Conservation (phyloP, 2,797 vertebrate species). For the Crypturellus tataupa region DNA sequence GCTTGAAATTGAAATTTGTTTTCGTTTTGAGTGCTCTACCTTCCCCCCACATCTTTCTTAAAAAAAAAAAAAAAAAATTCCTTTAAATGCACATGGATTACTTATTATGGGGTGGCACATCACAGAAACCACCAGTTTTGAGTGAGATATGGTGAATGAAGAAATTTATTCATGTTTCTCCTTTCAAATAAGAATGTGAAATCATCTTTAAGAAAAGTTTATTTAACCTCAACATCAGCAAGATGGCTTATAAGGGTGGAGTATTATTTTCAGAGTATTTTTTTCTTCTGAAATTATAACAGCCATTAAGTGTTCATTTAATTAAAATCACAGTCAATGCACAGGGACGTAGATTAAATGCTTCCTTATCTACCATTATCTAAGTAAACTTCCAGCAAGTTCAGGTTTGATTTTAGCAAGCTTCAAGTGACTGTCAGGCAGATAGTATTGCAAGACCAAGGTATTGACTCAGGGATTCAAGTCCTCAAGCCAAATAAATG, state of each 20-base stretch:
- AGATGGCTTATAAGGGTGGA: rapidly evolving
- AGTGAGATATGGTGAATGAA: not conserved
- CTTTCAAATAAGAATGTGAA: not conserved
- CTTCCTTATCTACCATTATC: too few relatives aligned
- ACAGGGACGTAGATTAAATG: not conserved
- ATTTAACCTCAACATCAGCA: not conserved
- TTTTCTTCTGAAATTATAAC: too few relatives aligned
- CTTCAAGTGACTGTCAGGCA: not conserved
- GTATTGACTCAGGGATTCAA: not conserved
- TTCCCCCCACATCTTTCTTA: too few relatives aligned
- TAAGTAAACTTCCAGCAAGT: not conserved
- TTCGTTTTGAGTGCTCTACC: not conserved
- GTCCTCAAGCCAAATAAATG: too few relatives aligned
- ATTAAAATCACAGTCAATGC: not conserved
- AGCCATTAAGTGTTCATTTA: not conserved
- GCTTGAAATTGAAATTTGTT: not conserved
- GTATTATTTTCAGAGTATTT: not conserved
- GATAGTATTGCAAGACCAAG: not conserved
- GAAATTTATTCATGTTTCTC: too few relatives aligned
- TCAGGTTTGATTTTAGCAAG: not conserved
- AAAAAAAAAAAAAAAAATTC: not conserved
- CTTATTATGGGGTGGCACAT: not conserved
- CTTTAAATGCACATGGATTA: not conserved
- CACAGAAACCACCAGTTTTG: not conserved
- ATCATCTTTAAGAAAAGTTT: not conserved